Conservation (phyloP, 2,797 vertebrate species). For the Orestias chungarensis region DNA sequence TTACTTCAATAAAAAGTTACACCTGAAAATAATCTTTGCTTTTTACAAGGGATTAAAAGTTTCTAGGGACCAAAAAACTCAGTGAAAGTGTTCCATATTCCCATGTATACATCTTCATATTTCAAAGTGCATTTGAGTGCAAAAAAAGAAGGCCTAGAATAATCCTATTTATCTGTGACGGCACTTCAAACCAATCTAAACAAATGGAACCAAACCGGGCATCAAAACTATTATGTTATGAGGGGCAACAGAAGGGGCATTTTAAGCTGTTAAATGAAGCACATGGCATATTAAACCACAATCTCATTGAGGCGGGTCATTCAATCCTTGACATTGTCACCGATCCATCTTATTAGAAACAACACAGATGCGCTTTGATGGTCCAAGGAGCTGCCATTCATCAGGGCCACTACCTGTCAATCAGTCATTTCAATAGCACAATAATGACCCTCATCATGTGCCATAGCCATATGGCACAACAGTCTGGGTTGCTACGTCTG, state of each 20-base stretch:
- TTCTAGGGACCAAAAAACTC: not conserved
- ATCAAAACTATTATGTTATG: conserved; percentile 48
- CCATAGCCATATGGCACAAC: conserved; percentile 52
- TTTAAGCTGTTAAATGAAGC: conserved; percentile 58
- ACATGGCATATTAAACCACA: conserved; percentile 47
- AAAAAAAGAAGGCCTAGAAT: conserved; percentile 48
- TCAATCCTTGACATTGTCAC: conserved; percentile 53
- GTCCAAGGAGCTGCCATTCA: conserved; percentile 65
- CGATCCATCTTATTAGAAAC: conserved; percentile 32
- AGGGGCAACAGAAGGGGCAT: conserved; percentile 18
- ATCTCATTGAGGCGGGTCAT: conserved; percentile 23
- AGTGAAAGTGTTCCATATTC: conserved; percentile 27
- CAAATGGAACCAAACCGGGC: conserved; percentile 46
- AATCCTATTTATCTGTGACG: conserved; percentile 65
- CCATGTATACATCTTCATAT: conserved; percentile 26
- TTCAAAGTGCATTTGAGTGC: conserved; percentile 13
- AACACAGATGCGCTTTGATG: conserved; percentile 6
- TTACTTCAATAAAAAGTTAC: conserved; percentile 10
- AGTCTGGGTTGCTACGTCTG: conserved; percentile 16
- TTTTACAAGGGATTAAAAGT: conserved; percentile 16
- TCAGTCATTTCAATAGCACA: conserved; percentile 56
- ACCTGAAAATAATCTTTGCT: conserved; percentile 32
- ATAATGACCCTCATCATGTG: conserved; percentile 75
- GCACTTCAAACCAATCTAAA: conserved; percentile 61
- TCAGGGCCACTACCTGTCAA: conserved; percentile 62